Percentiles rank a stretch among this genome's conserved stretches.
Conservation (phyloP, 1,140 invertebrate species). For the Macrotrachela quadricornifera region DNA sequence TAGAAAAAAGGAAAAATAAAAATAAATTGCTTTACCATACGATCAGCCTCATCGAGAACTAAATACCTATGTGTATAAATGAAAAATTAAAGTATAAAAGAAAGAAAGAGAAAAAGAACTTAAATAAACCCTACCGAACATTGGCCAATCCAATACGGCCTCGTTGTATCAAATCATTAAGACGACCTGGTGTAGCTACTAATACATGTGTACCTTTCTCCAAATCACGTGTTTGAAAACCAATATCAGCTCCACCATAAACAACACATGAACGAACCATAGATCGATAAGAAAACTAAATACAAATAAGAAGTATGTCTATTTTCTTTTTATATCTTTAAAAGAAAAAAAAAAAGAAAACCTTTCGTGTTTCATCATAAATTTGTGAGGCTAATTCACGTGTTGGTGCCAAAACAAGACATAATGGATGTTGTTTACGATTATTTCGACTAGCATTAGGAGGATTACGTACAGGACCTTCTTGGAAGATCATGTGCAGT, state of each 20-base stretch:
- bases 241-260: constrained; percentile 58
- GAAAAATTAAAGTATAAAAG: constrained; percentile 67
- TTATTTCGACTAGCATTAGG: constrained; percentile 18
- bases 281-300: no score
- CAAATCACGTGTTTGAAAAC: constrained; percentile 60
- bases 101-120: constrained; percentile 41
- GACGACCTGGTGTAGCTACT: constrained; percentile 78
- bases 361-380: constrained; percentile 80
- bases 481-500: constrained; percentile 75
- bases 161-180: constrained; percentile 67
- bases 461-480: constrained; percentile 33
- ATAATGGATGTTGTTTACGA: constrained; percentile 78
- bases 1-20: no score
- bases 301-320: no score
- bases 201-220: constrained; percentile 68
- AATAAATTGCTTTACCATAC: constrained; percentile 41
- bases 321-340: no score
- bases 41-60: constrained; percentile 43
- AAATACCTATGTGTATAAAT: constrained; percentile 46
- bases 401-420: constrained; percentile 76
- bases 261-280: constrained; percentile 68
- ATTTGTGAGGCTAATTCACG: constrained; percentile 87
- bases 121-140: background rate
- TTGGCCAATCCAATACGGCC: constrained; percentile 73
- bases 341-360: constrained; percentile 10